Conservation (phyloP, 92 coral and sea anemone genomes). For the Porites evermanni region DNA sequence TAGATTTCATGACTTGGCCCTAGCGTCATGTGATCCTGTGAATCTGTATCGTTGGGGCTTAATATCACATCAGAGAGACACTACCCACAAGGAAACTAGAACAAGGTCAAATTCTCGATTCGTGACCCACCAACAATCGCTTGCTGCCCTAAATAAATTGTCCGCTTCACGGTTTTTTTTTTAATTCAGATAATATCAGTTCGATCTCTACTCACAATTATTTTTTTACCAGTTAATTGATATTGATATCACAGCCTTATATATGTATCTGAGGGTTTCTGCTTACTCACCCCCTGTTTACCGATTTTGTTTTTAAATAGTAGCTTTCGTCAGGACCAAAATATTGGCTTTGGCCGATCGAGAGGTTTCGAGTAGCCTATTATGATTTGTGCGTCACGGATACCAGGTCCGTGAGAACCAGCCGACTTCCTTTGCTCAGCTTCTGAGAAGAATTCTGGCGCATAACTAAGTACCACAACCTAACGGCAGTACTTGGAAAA, state of each 20-base stretch:
- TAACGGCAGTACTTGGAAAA: conserved; percentile 4
- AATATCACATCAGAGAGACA: conserved; percentile 6
- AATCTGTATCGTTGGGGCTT: conserved; percentile 5
- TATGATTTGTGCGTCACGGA: conserved; percentile 42
- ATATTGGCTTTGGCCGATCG: conserved; percentile 42
- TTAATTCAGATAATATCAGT: conserved; percentile 22
- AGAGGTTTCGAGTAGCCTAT: conserved; percentile 40
- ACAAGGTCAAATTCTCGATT: conserved; percentile 18
- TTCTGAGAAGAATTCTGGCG: conserved; percentile 10
- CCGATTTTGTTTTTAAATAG: conserved; percentile 47
- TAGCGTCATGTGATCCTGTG: conserved; percentile 41
- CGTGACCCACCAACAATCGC: conserved; percentile 5
- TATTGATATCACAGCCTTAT: conserved; percentile 39
- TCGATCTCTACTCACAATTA: conserved; percentile 25
- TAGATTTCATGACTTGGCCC: conserved; percentile 26
- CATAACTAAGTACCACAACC: conserved; percentile 8
- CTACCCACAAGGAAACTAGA: background rate
- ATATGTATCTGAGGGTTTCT: conserved; percentile 35
- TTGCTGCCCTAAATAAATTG: background rate
- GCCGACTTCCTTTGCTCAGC: conserved; percentile 7
- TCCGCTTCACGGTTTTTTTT: background rate
- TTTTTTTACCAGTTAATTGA: conserved; percentile 30
- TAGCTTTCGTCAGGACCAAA: conserved; percentile 42
- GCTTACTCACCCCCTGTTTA: conserved; percentile 53
- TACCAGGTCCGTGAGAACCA: conserved; percentile 37